Base-by-base conservation (phyloP, 1,140 invertebrate genomes). In the Saccostrea glomerata region DNA sequence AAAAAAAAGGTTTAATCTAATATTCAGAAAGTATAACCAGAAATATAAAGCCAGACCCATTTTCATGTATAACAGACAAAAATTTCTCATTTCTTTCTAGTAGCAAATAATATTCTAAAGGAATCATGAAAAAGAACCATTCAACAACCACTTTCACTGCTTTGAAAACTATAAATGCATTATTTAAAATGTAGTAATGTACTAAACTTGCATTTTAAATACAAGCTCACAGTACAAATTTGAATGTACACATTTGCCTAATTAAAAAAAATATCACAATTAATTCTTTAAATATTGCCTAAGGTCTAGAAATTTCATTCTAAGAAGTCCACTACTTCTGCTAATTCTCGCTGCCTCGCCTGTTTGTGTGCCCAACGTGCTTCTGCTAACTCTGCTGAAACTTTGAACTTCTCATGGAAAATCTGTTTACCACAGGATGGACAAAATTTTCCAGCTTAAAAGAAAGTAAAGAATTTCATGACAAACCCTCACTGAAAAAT, bases 311-410 rank as follows among this genome's bases (percentile, higher is more conserved):
- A 77, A 36, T 77, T 25, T 92, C 85, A 92, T 89, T 93, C 90
- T 66, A 94, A 87, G 86, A 94, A 94, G 87, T 97, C 97, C 4
- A 96, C 96, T 9, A 97, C 97, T 95, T 97, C 97, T 47, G 96
- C 96, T 13, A 97, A 94, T 92, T 97, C 97, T 90, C 97, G 95
- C 90, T 96, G 95, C 85, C 97, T 96, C 9, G 97, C 97, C 93
- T 97, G 97, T 91, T 97, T 96, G 92, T 97, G 97, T 7, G 97
- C 97, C 97, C 97, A 97, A 70, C 97, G 95, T 40, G 96, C 96
- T 94, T 97, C 97, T 0, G 97, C 97, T 23, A 97, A 94, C 91
- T 96, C 96, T 13, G 97, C 96, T 84, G 96, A 96, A 25, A 97
- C 92, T 87, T 96, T 96, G 97, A 97, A 97, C 92, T 97, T 97